Base-by-base conservation (phyloP, 2,797 vertebrate genomes). In the Sebastes hubbsi region DNA sequence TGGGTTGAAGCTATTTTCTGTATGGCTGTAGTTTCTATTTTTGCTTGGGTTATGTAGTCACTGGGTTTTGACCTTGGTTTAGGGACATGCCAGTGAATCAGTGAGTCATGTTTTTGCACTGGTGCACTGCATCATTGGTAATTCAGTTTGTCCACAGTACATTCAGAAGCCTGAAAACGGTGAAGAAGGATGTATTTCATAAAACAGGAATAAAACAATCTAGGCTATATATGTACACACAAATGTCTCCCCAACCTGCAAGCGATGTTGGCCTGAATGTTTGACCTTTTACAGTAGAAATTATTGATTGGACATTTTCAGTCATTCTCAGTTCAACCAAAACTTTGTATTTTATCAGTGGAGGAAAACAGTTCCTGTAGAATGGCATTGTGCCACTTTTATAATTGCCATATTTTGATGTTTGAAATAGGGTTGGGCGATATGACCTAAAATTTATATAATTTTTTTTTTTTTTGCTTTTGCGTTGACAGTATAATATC, bases 1-100 rank as follows among this genome's bases (percentile, higher is more conserved):
- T 69, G 49, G 34, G 71, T 27, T 54, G n/a, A 63, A 78, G 64
- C 63, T 14, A 14, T 71, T 85, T 75, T 56, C 61, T 77, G 55
- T 63, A 52, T 67, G 64, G 58, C 77, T 75, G 49, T 62, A 63
- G 46, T 75, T 76, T 78, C 54, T 68, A 64, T 87, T 89, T 88
- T 76, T 75, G 55, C 62, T 66, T 34, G 38, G 54, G 66, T 82
- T 79, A 34, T 79, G 71, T 65, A 70, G 86, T 85, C 70, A 36
- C 14, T 80, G 59, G 70, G 76, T 34, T 89, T 80, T 63, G 87
- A 80, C 87, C 85, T 83, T 83, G 83, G 74, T 88, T 87, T 81
- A 64, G 75, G 74, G 79, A 83, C 67, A 78, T 79, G 60, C 13
- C 14, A 72, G 76, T 42, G 64, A 89, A 74, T 63, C 54, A 75